Evolutionary conservation across 92 coral and sea anemone species (phyloP).

Genomic region (Porites cylindrica): DNA sequence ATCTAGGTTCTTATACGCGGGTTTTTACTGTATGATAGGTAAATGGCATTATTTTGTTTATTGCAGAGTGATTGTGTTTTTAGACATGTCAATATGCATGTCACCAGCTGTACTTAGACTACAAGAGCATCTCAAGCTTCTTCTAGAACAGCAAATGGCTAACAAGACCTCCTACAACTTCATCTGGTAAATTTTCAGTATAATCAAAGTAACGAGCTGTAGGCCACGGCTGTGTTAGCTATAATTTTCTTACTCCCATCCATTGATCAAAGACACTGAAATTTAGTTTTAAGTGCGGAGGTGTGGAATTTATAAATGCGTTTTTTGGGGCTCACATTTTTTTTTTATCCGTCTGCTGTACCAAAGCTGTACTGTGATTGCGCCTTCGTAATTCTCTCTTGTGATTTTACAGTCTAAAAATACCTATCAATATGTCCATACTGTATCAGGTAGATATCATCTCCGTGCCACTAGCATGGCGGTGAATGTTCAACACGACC

Average conservation of each 20-base stretch:
- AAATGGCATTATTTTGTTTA: not conserved
- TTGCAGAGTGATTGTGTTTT: constrained; percentile 87
- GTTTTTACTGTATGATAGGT: no score
- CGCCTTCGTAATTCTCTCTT: no score
- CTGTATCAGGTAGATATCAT: no score
- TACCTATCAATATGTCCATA: no score
- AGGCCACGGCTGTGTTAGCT: not conserved
- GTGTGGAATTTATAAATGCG: no score
- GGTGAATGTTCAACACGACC: no score
- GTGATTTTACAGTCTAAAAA: no score
- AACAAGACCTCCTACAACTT: constrained; percentile 95
- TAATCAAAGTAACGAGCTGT: not conserved
- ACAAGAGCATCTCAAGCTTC: constrained; percentile 81
- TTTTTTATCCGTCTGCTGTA: not conserved
- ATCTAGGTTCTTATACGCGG: no score
- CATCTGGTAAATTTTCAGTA: constrained; percentile 74
- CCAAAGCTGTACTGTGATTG: not conserved
- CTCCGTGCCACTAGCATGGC: no score
- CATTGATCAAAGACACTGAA: no score
- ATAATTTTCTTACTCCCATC: no score
- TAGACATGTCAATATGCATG: constrained; percentile 96
- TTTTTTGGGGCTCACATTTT: not conserved
- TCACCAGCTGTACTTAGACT: constrained; percentile 83
- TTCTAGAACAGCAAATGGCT: constrained; percentile 98
- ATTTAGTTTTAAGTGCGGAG: no score